Evolutionary conservation across 2,888 invertebrate genomes (phyloP).

Genomic region (Fragum fragum): DNA sequence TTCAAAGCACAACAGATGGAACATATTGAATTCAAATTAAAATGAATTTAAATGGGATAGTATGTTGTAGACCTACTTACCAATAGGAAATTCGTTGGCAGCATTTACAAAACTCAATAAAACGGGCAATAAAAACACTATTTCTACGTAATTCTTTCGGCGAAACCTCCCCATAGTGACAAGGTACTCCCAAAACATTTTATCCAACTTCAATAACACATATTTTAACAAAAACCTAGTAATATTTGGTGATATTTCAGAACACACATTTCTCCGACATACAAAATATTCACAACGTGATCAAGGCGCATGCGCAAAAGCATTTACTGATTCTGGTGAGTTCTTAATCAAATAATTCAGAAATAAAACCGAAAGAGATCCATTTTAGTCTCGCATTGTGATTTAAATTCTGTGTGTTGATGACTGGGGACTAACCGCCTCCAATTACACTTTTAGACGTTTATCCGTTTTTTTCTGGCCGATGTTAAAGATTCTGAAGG

Average conservation of each 20-base stretch:
- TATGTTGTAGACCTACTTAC: constrained; percentile 37
- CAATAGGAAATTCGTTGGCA: constrained; percentile 48
- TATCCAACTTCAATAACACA: constrained; percentile 8
- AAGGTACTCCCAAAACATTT: not conserved
- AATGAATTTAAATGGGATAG: not conserved
- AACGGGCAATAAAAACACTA: constrained; percentile 36
- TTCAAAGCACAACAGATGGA: too few relatives aligned
- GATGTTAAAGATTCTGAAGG: constrained; percentile 44
- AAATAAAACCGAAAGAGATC: constrained; percentile 50
- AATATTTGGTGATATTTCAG: constrained; percentile 18
- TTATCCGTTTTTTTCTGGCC: constrained; percentile 53
- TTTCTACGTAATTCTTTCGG: not conserved
- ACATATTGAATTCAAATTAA: too few relatives aligned
- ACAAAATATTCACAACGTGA: constrained; percentile 48
- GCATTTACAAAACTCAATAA: constrained; percentile 38
- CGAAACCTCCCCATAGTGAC: constrained; percentile 36
- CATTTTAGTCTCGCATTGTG: constrained; percentile 57
- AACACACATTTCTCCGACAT: constrained; percentile 29
- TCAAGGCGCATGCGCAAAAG: constrained; percentile 55
- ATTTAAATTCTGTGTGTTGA: constrained; percentile 57
- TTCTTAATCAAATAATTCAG: constrained; percentile 63
- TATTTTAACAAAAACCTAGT: not conserved
- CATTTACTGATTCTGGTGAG: constrained; percentile 55
- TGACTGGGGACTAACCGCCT: constrained; percentile 44
- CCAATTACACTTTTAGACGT: constrained; percentile 52